Conservation (phyloP, 2,888 invertebrate species). For the Drosophila paracracens region DNA sequence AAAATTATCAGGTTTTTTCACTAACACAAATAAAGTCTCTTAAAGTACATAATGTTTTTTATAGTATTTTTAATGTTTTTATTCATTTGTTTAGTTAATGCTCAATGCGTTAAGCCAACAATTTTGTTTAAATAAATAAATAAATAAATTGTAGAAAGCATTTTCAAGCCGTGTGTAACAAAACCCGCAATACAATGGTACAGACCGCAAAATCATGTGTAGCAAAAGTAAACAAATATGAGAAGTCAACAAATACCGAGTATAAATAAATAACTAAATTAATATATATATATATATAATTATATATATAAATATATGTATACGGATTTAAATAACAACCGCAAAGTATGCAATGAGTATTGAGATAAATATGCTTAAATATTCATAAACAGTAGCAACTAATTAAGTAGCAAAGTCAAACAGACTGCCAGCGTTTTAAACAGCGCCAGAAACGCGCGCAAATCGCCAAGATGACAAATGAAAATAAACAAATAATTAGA, state of each 20-base stretch:
- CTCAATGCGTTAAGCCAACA: background rate
- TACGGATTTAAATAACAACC: conserved; percentile 51
- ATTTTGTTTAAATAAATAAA: background rate
- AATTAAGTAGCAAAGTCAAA: conserved; percentile 24
- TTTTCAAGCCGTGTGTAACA: background rate
- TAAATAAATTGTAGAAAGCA: background rate
- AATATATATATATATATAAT: background rate
- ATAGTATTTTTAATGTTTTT: background rate
- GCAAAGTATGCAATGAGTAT: conserved; percentile 66
- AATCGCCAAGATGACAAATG: conserved; percentile 12
- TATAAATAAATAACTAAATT: background rate
- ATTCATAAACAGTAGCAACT: conserved; percentile 23
- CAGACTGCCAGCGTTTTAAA: conserved; percentile 38
- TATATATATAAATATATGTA: background rate
- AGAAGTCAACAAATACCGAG: conserved; percentile 34
- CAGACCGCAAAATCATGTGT: conserved; percentile 6
- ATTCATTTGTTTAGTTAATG: background rate
- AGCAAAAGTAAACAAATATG: conserved; percentile 16
- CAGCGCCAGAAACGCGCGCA: conserved; percentile 29
- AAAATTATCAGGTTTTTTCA: background rate
- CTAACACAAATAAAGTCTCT: background rate
- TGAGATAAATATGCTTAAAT: conserved; percentile 13
- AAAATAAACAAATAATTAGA: background rate
- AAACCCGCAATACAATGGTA: background rate
- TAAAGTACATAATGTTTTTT: background rate